Evolutionary conservation across 2,113 vertebrate genomes (phyloP).

Genomic region (Nothoprocta pentlandii): DNA sequence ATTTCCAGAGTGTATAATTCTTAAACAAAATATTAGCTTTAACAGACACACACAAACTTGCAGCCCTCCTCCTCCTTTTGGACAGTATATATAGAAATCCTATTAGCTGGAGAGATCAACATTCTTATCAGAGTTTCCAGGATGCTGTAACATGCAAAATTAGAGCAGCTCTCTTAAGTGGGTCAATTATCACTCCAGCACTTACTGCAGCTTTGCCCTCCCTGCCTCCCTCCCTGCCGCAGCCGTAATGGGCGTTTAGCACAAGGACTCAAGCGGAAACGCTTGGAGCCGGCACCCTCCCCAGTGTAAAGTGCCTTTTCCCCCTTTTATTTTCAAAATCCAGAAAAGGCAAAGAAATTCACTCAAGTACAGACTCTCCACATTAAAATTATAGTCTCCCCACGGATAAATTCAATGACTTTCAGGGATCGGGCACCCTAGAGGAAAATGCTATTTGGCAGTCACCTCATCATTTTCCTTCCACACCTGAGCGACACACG

Average conservation of each 20-base stretch:
- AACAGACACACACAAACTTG: slow-evolving; percentile 8
- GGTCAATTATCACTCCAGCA: slow-evolving; percentile 71
- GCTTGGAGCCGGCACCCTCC: slow-evolving; percentile 7
- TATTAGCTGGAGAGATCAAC: slow-evolving; percentile 74
- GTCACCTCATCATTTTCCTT: neutral
- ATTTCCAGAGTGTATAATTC: slow-evolving; percentile 41
- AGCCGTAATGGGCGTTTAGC: slow-evolving; percentile 32
- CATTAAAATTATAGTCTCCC: neutral
- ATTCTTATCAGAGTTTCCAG: slow-evolving; percentile 74
- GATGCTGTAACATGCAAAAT: slow-evolving; percentile 72
- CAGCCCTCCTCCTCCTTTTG: slow-evolving; percentile 44
- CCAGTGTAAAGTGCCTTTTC: neutral
- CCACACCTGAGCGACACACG: neutral
- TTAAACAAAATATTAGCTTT: slow-evolving; percentile 57
- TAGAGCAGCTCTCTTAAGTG: slow-evolving; percentile 72
- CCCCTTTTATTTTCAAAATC: neutral
- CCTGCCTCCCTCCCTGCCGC: slow-evolving; percentile 39
- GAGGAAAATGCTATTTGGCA: neutral
- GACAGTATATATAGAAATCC: slow-evolving; percentile 74
- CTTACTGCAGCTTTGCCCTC: slow-evolving; percentile 63
- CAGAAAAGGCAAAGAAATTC: slow-evolving; percentile 12
- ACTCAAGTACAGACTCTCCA: slow-evolving; percentile 4
- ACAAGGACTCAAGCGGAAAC: slow-evolving; percentile 35
- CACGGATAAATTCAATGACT: neutral
- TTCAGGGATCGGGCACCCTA: neutral